phyloP scores from a whole-genome alignment of 2,888 invertebrate species.

The Myathropa florea region DNA sequence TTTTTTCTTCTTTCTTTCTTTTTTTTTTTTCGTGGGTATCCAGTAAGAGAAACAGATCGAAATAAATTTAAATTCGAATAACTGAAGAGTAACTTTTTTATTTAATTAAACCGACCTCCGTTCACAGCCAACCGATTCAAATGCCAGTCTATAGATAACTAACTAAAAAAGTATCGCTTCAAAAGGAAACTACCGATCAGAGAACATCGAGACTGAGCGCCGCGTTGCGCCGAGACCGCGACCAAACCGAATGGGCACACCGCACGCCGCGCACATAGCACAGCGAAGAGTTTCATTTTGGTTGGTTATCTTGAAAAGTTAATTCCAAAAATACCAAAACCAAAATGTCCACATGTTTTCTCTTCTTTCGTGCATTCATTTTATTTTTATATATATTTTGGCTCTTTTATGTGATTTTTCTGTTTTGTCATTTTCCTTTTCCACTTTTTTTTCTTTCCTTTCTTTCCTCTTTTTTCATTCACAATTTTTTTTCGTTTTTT shows the following conservation, averaged over 20 bases:
- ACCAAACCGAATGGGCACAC: slow-evolving; percentile 23
- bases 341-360: slow-evolving; percentile 68
- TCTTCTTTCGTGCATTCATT: slow-evolving; percentile 44
- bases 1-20: slow-evolving; percentile 22
- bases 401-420: slow-evolving; percentile 18
- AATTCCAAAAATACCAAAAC: slow-evolving; percentile 67
- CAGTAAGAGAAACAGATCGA: slow-evolving; percentile 32
- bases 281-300: slow-evolving; percentile 63
- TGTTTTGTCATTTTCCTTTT: slow-evolving; percentile 10
- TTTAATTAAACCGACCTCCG: slow-evolving; percentile 33
- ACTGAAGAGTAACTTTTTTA: slow-evolving; percentile 32
- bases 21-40: slow-evolving; percentile 25
- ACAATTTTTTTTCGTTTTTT: not conserved
- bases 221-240: slow-evolving; percentile 7
- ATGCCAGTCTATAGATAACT: slow-evolving; percentile 79
- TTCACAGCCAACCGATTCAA: slow-evolving; percentile 77
- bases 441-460: not conserved
- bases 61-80: slow-evolving; percentile 13
- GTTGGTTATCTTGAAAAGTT: slow-evolving; percentile 68
- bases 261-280: slow-evolving; percentile 31
- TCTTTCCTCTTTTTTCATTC: not conserved
- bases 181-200: slow-evolving; percentile 66
- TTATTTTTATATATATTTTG: slow-evolving; percentile 16
- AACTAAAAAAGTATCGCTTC: slow-evolving; percentile 77
- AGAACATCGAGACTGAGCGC: slow-evolving; percentile 38